Evolutionary conservation across 2,113 vertebrate genomes (phyloP), one percentile per base, ranked within the genome.

Genomic region (Tetrao urogallus): DNA sequence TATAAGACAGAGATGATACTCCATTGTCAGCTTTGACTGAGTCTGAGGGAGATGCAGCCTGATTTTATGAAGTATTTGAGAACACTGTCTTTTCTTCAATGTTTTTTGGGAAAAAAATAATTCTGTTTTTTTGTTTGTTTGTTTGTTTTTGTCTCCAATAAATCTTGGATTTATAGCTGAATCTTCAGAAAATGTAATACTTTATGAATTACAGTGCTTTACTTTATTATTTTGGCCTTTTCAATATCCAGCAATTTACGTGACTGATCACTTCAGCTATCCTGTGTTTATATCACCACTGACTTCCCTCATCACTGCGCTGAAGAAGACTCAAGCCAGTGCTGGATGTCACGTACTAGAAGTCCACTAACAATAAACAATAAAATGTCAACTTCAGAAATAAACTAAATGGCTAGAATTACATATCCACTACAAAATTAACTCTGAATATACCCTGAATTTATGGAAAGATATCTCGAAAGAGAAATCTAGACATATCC

Each of bases 161-260:
- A 95, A 95, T 94, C 80, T 81, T 82, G 40, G 42, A 86, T 75
- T 42, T 73, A 94, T 96, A 95, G 38, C 65, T 79, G 77, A 96
- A 76, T 43, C 56, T 92, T 70, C 70, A 61, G 7, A 30, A 77
- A 61, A 93, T 97, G 71, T 81, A 96, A 60, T 72, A 79, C 52
- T 91, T 45, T 67, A 42, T 94, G 76, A 94, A 72, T 90, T 90
- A 93, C n/a, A 88, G 57, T 47, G 73, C 20, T 85, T 45, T 7
- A 40, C 36, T 90, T 96, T 85, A 91, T 83, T 66, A 63, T n/a
- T 69, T 92, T 86, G 81, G 57, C 82, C 87, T 97, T 97, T 96
- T 96, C 71, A 91, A 50, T 90, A 95, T 81, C 92, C 85, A 89
- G 47, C 65, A 89, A 73, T 90, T 96, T 95, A 87, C 73, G 81